Evolutionary conservation across 2,113 vertebrate genomes (phyloP).

Genomic region (Mastomys coucha): DNA sequence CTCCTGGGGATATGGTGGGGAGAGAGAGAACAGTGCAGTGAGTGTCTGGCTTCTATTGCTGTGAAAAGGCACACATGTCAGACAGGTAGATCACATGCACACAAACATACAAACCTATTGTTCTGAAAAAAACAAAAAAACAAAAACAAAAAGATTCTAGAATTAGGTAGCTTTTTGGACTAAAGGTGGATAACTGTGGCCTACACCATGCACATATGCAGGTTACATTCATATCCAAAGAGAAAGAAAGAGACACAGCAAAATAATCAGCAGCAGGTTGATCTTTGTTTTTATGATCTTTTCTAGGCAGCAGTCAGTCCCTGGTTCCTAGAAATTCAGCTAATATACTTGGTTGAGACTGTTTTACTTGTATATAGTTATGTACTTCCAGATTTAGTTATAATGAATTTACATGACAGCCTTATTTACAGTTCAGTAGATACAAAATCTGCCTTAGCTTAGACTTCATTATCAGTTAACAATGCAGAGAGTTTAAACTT

Average conservation of each 20-base stretch:
- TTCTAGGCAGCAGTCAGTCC: not conserved
- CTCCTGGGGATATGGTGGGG: not conserved
- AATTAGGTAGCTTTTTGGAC: not conserved
- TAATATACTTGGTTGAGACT: not conserved
- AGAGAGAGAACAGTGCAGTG: not conserved
- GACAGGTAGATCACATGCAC: not conserved
- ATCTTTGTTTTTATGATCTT: not conserved
- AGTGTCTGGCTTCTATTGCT: not conserved
- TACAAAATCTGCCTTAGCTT: not conserved
- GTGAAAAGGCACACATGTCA: not conserved
- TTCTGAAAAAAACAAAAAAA: no score
- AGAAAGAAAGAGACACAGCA: not conserved
- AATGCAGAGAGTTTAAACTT: not conserved
- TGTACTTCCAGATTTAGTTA: not conserved
- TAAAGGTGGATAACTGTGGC: accelerated
- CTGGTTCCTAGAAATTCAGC: not conserved
- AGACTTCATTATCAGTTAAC: not conserved
- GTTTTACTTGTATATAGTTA: not conserved
- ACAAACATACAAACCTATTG: not conserved
- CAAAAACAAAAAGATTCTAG: not conserved
- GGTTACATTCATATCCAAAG: not conserved
- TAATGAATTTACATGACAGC: not conserved
- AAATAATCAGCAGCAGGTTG: not conserved
- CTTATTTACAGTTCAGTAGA: not conserved
- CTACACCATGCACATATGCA: not conserved